Base-by-base conservation (phyloP, 2,113 vertebrate genomes). In the Otis tarda region DNA sequence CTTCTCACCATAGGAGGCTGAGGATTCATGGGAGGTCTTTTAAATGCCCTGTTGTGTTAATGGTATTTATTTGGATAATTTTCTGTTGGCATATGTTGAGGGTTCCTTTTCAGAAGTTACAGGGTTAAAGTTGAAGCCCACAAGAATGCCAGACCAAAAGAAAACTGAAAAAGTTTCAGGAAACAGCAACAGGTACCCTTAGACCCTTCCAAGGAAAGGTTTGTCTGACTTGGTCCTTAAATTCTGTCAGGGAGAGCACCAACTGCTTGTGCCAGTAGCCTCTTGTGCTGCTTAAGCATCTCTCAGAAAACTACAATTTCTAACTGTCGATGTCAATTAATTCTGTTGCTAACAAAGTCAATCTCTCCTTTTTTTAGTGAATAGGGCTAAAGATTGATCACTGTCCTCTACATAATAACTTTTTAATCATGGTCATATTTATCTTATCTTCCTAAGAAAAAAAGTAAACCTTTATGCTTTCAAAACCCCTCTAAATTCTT, bases 11-110 rank as follows among this genome's bases (percentile, higher is more conserved):
- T 31, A 82, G 25, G 82, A 91, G 71, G 55, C 23, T 57, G 22
- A 81, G 60, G 24, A 90, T 39, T 88, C 86, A 60, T 33, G 61
- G 91, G 83, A 97, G 86, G 86, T 92, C 92, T 87, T 91, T 71
- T 28, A 75, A 89, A 93, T 52, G 50, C 41, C 37, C 45, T 81
- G 21, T 45, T 75, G 6, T 50, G 33, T 39, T 78, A 71, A 25
- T 75, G 20, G 28, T 30, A 78, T 82, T 86, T 76, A 25, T 87
- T 78, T 4, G 4, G 33, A n/a, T 8, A 30, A 50, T 82, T 92
- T 93, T 93, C 22, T 71, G 24, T 23, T 12, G 16, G 31, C 28
- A 17, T 56, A 25, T 2, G 1, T 31, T 52, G 35, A 30, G 17
- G 7, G 64, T 84, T 63, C 25, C 47, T 90, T 50, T 81, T 57